phyloP scores from a whole-genome alignment of 2,113 vertebrate genomes.

The Lepus europaeus region DNA sequence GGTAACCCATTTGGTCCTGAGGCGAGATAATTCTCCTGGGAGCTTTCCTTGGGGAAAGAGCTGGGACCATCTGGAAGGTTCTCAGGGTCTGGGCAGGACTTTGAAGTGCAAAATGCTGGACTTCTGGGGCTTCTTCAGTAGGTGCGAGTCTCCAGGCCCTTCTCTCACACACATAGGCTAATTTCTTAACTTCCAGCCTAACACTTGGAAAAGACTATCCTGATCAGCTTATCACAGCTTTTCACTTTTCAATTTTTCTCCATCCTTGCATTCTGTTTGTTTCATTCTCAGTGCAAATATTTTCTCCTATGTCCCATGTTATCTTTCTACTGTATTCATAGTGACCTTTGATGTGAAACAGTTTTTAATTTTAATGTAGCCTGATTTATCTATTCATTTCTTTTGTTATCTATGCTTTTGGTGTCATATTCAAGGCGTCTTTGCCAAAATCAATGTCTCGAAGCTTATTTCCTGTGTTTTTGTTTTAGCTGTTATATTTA shows the following conservation, averaged over 20 bases:
- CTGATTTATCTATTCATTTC: background rate
- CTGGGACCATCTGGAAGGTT: too few relatives aligned
- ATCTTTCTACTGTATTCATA: background rate
- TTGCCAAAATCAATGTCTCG: background rate
- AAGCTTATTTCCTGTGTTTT: background rate
- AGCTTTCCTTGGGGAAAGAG: too few relatives aligned
- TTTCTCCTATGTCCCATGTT: background rate
- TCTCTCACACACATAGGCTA: too few relatives aligned
- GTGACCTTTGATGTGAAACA: background rate
- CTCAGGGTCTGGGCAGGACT: too few relatives aligned
- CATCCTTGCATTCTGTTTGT: background rate
- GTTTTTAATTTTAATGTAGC: background rate
- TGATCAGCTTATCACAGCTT: conserved; percentile 7
- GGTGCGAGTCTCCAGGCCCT: too few relatives aligned
- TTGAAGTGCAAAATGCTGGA: too few relatives aligned
- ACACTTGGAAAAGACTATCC: background rate
- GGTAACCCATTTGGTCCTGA: too few relatives aligned
- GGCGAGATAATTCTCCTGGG: too few relatives aligned
- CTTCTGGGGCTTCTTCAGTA: too few relatives aligned
- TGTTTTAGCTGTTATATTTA: background rate
- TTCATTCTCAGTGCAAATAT: conserved; percentile 23
- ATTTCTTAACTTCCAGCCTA: too few relatives aligned
- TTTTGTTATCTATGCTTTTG: background rate
- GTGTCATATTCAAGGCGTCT: background rate
- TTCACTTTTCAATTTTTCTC: background rate